Percentiles rank a stretch among this genome's conserved stretches.
These are phyloP conservation scores for Spizella passerina DNA, from an alignment of 2,797 vertebrate genomes.

Conservation along the genomic window DNA sequence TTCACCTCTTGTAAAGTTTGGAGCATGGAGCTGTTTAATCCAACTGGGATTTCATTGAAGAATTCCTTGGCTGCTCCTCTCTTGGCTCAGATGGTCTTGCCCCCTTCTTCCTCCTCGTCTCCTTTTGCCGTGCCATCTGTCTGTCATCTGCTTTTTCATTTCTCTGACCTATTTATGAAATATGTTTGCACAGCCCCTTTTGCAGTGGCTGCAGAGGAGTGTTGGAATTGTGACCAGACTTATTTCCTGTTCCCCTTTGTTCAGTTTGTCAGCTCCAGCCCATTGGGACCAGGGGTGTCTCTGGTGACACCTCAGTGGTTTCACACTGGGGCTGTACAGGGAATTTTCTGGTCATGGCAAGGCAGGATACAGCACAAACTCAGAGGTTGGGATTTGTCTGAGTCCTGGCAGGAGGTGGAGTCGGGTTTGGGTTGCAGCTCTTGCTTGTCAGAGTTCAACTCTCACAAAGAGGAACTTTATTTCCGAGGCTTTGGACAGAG, in stretches of 20 bases:
- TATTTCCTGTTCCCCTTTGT: not conserved
- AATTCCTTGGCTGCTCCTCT: not conserved
- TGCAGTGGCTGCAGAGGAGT: not conserved
- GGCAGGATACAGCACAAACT: fast-evolving
- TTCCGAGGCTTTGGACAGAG: not conserved
- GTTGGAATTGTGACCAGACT: not conserved
- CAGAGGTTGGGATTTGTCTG: not conserved
- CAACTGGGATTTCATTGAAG: not conserved
- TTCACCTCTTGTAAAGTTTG: not conserved
- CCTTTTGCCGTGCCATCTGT: not conserved
- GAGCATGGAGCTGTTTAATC: not conserved
- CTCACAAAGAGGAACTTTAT: constrained; percentile 28
- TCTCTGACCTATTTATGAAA: constrained; percentile 44
- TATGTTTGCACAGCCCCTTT: not conserved
- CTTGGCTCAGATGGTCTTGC: not conserved
- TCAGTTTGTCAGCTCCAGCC: fast-evolving
- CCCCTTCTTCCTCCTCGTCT: not conserved
- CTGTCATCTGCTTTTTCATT: not conserved
- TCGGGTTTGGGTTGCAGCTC: not conserved
- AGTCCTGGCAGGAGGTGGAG: not conserved
- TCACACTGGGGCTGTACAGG: not conserved
- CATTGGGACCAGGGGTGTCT: fast-evolving
- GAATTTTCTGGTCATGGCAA: not conserved
- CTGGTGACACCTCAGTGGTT: not conserved
- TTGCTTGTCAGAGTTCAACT: not conserved